phyloP scores from a whole-genome alignment of 2,797 vertebrate genomes.

The Crax fasciolata region DNA sequence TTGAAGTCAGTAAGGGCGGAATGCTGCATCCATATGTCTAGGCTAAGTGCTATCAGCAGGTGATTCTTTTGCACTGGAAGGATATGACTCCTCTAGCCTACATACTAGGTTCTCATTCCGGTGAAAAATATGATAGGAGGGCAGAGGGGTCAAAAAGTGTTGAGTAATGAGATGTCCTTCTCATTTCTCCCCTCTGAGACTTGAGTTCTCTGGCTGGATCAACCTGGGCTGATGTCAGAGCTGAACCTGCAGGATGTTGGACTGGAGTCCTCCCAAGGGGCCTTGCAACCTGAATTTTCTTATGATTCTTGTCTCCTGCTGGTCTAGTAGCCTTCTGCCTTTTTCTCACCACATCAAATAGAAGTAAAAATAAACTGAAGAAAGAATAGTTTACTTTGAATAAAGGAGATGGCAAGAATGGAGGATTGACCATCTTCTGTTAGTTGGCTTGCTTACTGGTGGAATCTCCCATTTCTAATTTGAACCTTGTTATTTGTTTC shows the following conservation, averaged over 20 bases:
- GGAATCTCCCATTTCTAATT: not conserved
- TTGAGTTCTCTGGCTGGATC: not conserved
- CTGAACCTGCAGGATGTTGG: not conserved
- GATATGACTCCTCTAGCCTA: fast-evolving
- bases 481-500: not conserved
- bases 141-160: too few relatives aligned
- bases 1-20: not conserved
- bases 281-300: not conserved
- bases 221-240: not conserved
- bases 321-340: not conserved
- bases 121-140: fast-evolving
- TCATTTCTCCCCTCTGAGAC: too few relatives aligned
- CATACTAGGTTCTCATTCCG: too few relatives aligned
- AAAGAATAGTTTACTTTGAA: not conserved
- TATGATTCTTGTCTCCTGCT: not conserved
- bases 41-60: not conserved
- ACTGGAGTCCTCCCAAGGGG: not conserved
- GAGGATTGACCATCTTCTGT: not conserved
- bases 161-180: not conserved
- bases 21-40: not conserved
- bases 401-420: not conserved
- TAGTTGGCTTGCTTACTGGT: not conserved
- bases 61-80: not conserved
- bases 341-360: not conserved
- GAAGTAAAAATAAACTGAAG: not conserved